phyloP scores from a whole-genome alignment of 2,113 vertebrate species.

The Parotia lawesii region DNA sequence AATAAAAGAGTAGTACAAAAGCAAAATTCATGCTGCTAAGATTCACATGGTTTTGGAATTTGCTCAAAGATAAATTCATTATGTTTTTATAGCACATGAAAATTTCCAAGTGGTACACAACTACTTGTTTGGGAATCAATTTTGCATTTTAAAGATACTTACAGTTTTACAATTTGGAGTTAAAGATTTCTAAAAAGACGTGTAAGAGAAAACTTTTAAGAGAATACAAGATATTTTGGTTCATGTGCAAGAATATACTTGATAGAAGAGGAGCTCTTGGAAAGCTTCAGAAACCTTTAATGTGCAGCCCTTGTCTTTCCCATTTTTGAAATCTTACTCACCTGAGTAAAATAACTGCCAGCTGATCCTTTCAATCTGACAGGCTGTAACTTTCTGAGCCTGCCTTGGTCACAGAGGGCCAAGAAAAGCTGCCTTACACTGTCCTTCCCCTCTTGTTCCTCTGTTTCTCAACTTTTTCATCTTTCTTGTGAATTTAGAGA shows the following conservation, averaged over 20 bases:
- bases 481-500: conserved; percentile 38
- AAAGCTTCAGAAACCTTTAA: background rate
- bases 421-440: background rate
- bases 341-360: background rate
- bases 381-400: background rate
- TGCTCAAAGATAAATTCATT: background rate
- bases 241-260: background rate
- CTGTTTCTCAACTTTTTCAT: conserved; percentile 18
- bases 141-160: background rate
- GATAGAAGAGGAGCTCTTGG: background rate
- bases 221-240: background rate
- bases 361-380: background rate
- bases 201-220: background rate
- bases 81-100: background rate
- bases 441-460: background rate
- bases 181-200: background rate
- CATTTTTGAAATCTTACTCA: background rate
- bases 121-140: background rate
- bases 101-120: background rate
- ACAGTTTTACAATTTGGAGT: background rate
- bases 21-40: background rate
- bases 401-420: conserved; percentile 11
- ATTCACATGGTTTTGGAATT: background rate
- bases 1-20: background rate
- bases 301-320: background rate